These are phyloP conservation scores for Ceratosolen fusciceps DNA, from an alignment of 1,140 invertebrate species.

Conservation along the genomic window DNA sequence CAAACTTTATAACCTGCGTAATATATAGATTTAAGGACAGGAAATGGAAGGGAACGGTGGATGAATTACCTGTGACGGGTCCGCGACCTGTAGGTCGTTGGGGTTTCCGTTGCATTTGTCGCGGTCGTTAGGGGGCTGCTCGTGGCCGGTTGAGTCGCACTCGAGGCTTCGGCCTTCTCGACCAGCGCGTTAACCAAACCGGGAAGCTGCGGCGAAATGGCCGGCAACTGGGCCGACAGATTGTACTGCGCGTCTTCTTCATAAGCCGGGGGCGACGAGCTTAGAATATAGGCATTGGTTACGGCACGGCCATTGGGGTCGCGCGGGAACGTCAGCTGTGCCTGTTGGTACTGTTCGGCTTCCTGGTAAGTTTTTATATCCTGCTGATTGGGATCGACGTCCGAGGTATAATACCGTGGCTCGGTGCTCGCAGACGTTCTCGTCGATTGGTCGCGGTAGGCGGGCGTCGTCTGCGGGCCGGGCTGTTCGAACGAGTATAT, in stretches of 20 bases:
- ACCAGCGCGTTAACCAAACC: constrained; percentile 75
- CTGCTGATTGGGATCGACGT: constrained; percentile 56
- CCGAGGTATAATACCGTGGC: constrained; percentile 58
- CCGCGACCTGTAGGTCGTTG: constrained; percentile 60
- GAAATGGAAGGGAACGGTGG: neutral
- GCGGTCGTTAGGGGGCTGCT: constrained; percentile 52
- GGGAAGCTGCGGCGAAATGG: constrained; percentile 73
- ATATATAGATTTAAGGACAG: no score
- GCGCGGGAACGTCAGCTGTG: constrained; percentile 48
- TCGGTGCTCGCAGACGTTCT: constrained; percentile 55
- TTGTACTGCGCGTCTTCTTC: constrained; percentile 62
- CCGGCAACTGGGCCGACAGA: constrained; percentile 69
- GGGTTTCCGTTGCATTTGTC: constrained; percentile 55
- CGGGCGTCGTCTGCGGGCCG: constrained; percentile 55
- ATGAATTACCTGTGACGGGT: constrained; percentile 59
- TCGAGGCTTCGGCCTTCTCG: constrained; percentile 63
- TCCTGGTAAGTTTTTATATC: constrained; percentile 45
- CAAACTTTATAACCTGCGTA: no score
- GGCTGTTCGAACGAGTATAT: constrained; percentile 54
- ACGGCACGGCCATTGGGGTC: constrained; percentile 49
- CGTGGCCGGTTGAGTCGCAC: constrained; percentile 39
- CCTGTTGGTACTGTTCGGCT: constrained; percentile 47
- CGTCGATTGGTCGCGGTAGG: constrained; percentile 51
- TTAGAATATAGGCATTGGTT: constrained; percentile 47
- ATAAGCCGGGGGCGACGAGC: constrained; percentile 49